Conservation (phyloP, 1,140 invertebrate genomes). For the Rhynchophorus ferrugineus region DNA sequence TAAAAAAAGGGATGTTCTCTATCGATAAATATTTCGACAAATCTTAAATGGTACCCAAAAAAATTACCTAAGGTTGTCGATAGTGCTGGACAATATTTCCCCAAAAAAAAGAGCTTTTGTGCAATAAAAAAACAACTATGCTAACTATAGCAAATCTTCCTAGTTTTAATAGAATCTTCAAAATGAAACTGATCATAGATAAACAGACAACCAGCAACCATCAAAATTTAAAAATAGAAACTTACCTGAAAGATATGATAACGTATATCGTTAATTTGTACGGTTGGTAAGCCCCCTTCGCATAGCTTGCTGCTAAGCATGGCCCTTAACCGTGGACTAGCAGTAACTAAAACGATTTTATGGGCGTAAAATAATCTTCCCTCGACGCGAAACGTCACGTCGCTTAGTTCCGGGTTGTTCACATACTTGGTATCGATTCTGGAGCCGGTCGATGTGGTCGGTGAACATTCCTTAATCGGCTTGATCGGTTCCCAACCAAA, state of each 20-base stretch:
- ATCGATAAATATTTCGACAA: too few relatives aligned
- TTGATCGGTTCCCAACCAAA: conserved; percentile 82
- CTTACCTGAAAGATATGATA: conserved; percentile 84
- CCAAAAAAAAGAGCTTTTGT: too few relatives aligned
- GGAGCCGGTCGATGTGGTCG: conserved; percentile 47
- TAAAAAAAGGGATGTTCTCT: too few relatives aligned
- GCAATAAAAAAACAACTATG: too few relatives aligned
- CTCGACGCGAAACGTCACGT: conserved; percentile 86
- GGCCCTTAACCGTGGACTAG: conserved; percentile 74
- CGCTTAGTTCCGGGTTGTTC: conserved; percentile 84
- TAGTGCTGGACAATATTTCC: too few relatives aligned
- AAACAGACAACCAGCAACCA: too few relatives aligned
- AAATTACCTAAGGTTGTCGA: too few relatives aligned
- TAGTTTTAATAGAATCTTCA: too few relatives aligned
- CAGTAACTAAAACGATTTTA: conserved; percentile 86
- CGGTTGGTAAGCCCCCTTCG: conserved; percentile 70
- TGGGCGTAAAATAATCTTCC: conserved; percentile 89
- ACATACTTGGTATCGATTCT: conserved; percentile 86
- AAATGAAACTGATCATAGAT: too few relatives aligned
- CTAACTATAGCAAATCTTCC: too few relatives aligned
- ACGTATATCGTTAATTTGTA: conserved; percentile 87
- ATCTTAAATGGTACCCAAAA: too few relatives aligned
- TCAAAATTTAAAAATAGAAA: too few relatives aligned
- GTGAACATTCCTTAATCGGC: conserved; percentile 62
- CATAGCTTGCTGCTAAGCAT: conserved; percentile 76